A percentile compares a stretch with the other conserved stretches of the same genome.
phyloP scores from a whole-genome alignment of 2,113 vertebrate species.

The Neolamprologus variostigma region DNA sequence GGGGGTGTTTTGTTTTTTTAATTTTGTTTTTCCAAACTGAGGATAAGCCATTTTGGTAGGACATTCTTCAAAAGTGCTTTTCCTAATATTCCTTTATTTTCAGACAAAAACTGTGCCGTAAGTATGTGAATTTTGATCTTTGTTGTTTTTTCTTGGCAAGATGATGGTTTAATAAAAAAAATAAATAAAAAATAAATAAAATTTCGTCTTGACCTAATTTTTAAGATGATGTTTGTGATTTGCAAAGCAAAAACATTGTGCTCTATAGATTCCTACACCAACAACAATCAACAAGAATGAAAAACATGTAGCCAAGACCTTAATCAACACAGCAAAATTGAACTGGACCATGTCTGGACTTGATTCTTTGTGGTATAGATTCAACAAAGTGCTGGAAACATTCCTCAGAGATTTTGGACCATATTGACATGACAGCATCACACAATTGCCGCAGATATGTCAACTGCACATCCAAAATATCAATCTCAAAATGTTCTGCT shows the following conservation, averaged over 20 bases:
- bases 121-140: conserved; percentile 8
- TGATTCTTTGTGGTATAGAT: neutral
- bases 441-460: neutral
- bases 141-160: neutral
- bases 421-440: neutral
- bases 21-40: neutral
- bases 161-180: conserved; percentile 39
- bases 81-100: conserved; percentile 42
- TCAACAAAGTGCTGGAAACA: neutral
- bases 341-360: neutral
- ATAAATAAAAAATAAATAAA: neutral
- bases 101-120: conserved; percentile 47
- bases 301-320: neutral
- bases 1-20: too few species aligned
- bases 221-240: neutral
- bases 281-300: neutral
- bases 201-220: neutral
- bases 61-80: neutral
- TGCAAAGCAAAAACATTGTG: neutral
- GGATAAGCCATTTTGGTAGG: neutral
- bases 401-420: neutral
- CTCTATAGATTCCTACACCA: neutral
- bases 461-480: neutral
- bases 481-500: neutral
- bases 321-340: neutral